These are phyloP conservation scores for Plagodis dolabraria DNA, from an alignment of 2,888 invertebrate genomes.

Conservation along the genomic window DNA sequence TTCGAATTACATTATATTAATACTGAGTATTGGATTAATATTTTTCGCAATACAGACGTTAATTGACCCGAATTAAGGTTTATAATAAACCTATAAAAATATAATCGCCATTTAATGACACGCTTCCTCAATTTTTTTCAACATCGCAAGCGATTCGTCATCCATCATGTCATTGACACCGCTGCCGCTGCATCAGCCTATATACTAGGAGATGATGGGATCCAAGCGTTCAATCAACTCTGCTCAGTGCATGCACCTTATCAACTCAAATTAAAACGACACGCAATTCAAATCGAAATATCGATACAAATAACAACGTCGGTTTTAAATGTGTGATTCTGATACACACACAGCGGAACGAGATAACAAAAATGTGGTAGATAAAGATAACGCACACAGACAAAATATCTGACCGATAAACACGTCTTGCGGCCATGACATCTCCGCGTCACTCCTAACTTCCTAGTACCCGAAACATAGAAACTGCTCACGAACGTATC, in stretches of 20 bases:
- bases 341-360: conserved; percentile 23
- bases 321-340: conserved; percentile 15
- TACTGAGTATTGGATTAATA: not conserved
- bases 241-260: conserved; percentile 74
- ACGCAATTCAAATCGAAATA: conserved; percentile 33
- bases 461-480: conserved; percentile 74
- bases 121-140: conserved; percentile 42
- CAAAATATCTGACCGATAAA: conserved; percentile 41
- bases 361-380: conserved; percentile 38
- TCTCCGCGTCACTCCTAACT: conserved; percentile 52
- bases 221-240: conserved; percentile 74
- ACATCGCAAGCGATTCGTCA: conserved; percentile 65
- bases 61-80: conserved; percentile 4
- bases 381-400: conserved; percentile 66
- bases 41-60: conserved; percentile 1
- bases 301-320: conserved; percentile 27
- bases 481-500: conserved; percentile 75
- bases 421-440: conserved; percentile 46
- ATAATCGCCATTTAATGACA: conserved; percentile 27
- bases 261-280: conserved; percentile 47
- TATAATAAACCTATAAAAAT: conserved; percentile 18
- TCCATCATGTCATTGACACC: conserved; percentile 80
- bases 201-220: conserved; percentile 77
- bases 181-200: conserved; percentile 71
- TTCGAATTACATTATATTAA: no score